These are phyloP conservation scores for Stegastes partitus DNA, from an alignment of 2,113 vertebrate genomes.

Conservation along the genomic window DNA sequence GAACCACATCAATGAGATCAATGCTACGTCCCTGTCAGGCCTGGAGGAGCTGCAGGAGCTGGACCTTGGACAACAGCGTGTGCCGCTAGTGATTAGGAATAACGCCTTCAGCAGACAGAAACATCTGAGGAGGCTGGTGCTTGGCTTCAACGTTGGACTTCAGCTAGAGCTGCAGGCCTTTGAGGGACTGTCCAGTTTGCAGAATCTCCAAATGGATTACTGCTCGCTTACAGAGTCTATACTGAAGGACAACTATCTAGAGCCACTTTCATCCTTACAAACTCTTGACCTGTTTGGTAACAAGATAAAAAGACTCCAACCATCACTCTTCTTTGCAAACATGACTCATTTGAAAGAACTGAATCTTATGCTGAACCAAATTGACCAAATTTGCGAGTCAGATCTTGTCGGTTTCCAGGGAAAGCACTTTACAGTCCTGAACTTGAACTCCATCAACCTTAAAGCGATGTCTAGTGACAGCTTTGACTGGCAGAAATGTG, in stretches of 20 bases:
- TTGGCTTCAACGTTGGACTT: slow-evolving; percentile 77
- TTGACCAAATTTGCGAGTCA: slow-evolving; percentile 85
- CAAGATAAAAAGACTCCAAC: slow-evolving; percentile 80
- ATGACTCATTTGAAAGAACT: slow-evolving; percentile 83
- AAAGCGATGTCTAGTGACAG: neutral
- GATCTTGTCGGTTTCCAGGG: slow-evolving; percentile 87
- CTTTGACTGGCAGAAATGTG: slow-evolving; percentile 86
- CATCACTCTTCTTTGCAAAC: slow-evolving; percentile 87
- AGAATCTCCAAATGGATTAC: slow-evolving; percentile 77
- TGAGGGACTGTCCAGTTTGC: slow-evolving; percentile 81
- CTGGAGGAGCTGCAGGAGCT: slow-evolving; percentile 81
- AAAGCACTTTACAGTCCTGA: slow-evolving; percentile 83
- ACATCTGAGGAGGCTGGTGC: slow-evolving; percentile 81
- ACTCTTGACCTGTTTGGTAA: slow-evolving; percentile 86
- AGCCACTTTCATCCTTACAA: slow-evolving; percentile 86
- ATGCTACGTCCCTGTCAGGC: slow-evolving; percentile 81
- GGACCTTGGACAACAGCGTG: slow-evolving; percentile 77
- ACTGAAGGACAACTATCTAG: slow-evolving; percentile 85
- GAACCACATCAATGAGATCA: slow-evolving; percentile 85
- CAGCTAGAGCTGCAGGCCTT: slow-evolving; percentile 86
- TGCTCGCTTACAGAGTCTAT: slow-evolving; percentile 84
- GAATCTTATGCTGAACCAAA: slow-evolving; percentile 82
- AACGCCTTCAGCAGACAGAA: slow-evolving; percentile 86
- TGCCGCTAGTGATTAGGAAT: slow-evolving; percentile 77
- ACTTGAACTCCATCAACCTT: slow-evolving; percentile 69